A percentile compares a stretch with the other conserved stretches of the same genome.
phyloP scores from a whole-genome alignment of 2,888 invertebrate species.

The Notodonta ziczac region DNA sequence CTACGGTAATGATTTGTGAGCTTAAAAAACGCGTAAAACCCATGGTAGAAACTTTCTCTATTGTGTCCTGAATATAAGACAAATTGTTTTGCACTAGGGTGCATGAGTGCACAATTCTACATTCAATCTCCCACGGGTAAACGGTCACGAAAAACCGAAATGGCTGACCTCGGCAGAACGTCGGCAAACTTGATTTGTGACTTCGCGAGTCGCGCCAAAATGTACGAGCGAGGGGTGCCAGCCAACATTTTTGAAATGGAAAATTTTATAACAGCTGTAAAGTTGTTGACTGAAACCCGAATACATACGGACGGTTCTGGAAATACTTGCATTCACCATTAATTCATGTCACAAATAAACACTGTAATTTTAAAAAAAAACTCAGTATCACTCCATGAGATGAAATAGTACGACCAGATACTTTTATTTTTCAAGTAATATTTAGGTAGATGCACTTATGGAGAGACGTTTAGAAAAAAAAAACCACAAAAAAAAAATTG shows the following conservation, averaged over 20 bases:
- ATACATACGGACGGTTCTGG: neutral
- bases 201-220: neutral
- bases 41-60: neutral
- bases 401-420: no score
- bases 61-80: conserved; percentile 7
- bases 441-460: no score
- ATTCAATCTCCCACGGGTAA: conserved; percentile 54
- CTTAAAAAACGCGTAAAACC: no score
- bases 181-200: conserved; percentile 62
- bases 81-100: conserved; percentile 25
- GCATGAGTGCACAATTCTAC: conserved; percentile 43
- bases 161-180: conserved; percentile 51
- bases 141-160: conserved; percentile 60
- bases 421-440: no score
- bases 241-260: conserved; percentile 58
- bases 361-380: no score
- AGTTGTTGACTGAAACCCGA: neutral
- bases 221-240: conserved; percentile 52
- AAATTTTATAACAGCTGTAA: conserved; percentile 49
- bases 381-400: no score
- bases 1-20: no score
- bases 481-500: no score
- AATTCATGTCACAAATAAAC: no score
- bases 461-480: no score
- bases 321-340: neutral